Evolutionary conservation across 2,113 vertebrate genomes (phyloP).

Genomic region (Microtus pennsylvanicus): DNA sequence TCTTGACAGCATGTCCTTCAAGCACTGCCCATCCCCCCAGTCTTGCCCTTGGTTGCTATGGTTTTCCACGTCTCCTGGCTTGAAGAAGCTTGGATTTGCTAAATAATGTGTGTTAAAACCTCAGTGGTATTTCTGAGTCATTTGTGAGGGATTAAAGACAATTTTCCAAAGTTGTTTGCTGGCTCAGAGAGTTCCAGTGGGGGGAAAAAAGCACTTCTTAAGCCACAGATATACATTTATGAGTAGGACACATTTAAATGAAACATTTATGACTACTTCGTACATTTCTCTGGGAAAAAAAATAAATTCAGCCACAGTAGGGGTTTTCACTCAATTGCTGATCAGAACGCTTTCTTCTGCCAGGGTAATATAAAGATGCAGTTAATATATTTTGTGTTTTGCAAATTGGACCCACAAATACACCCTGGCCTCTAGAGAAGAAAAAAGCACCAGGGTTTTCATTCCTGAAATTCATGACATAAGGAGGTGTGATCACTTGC

Average conservation of each 20-base stretch:
- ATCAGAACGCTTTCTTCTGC: slow-evolving; percentile 71
- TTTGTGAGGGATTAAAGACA: slow-evolving; percentile 65
- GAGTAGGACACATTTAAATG: slow-evolving; percentile 73
- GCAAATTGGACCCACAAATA: slow-evolving; percentile 82
- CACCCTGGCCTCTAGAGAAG: slow-evolving; percentile 65
- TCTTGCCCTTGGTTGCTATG: slow-evolving; percentile 53
- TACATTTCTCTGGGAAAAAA: slow-evolving; percentile 83
- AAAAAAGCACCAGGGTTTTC: slow-evolving; percentile 57
- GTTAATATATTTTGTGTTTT: slow-evolving; percentile 81
- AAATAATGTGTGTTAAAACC: slow-evolving; percentile 54
- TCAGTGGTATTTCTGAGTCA: slow-evolving; percentile 57
- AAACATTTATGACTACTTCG: slow-evolving; percentile 86
- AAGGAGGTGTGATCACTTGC: slow-evolving; percentile 62
- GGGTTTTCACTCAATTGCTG: slow-evolving; percentile 75
- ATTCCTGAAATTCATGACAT: slow-evolving; percentile 62
- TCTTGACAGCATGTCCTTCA: background rate
- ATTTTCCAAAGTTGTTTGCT: slow-evolving; percentile 60
- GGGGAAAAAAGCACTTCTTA: slow-evolving; percentile 6
- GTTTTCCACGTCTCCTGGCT: slow-evolving; percentile 54
- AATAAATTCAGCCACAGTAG: slow-evolving; percentile 83
- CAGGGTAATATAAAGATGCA: slow-evolving; percentile 73
- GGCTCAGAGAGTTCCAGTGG: slow-evolving; percentile 26
- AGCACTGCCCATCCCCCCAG: background rate
- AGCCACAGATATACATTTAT: slow-evolving; percentile 55
- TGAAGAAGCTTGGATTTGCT: slow-evolving; percentile 36